Base-by-base conservation (phyloP, 2,113 vertebrate species). In the Theropithecus gelada region DNA sequence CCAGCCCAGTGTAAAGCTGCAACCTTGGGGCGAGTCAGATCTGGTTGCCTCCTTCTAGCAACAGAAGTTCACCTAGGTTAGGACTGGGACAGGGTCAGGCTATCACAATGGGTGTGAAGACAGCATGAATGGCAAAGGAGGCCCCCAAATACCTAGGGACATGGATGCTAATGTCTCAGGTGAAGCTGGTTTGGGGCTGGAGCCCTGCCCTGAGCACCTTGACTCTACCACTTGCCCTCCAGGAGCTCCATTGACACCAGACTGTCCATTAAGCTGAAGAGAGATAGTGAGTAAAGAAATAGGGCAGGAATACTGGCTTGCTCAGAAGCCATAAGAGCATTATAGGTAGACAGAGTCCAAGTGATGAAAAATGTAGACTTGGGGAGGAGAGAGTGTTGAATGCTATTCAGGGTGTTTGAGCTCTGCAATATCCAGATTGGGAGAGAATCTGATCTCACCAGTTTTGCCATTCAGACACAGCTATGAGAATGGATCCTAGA, bases 361-460 rank as follows among this genome's bases (percentile, higher is more conserved):
- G 30, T 4, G 0, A 50, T 27, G 81, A 43, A 4, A 40, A 70
- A 30, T n/a, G n/a, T 45, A 14, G 6, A 16, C 70, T 2, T 12
- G 11, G 12, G 23, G 68, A 52, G 27, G 45, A 50, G 38, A 52
- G 93, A 23, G 22, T 17, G 25, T 52, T 83, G 38, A 55, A 4
- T 9, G 5, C 40, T 20, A 48, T 66, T 79, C 40, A 78, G 93
- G 78, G 96, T 87, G 85, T 81, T 94, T 52, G 43, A 32, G 25
- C 93, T 98, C 89, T 76, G 61, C 92, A 95, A 76, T 94, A 81
- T 97, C 90, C 87, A 96, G 97, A 85, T 17, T 80, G 61, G 61
- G 61, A 30, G 27, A 64, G 12, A 64, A 64, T 30, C 27, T 64
- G 45, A 66, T 92, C 59, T 86, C 96, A 82, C 93, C 97, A 96